A percentile compares a stretch with the other conserved stretches of the same genome.
These are phyloP conservation scores for Melanotaenia trifasciata DNA, from an alignment of 2,797 vertebrate genomes.

Conservation along the genomic window DNA sequence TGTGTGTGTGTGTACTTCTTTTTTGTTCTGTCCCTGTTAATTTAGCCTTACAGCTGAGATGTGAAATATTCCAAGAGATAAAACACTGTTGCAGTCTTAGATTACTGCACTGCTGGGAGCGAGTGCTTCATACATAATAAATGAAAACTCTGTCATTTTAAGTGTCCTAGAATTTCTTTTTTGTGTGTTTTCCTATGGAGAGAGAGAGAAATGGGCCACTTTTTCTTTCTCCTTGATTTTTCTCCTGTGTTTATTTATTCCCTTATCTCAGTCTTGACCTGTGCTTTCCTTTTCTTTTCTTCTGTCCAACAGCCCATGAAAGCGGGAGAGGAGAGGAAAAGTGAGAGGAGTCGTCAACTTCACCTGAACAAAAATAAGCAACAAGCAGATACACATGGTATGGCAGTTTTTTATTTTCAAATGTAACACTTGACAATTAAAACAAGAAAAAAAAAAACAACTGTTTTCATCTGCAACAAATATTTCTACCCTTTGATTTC, in stretches of 20 bases:
- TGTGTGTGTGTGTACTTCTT: constrained; percentile 14
- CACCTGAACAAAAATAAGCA: constrained; percentile 75
- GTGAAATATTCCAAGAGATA: constrained; percentile 76
- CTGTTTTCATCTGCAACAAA: constrained; percentile 1
- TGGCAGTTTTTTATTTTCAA: constrained; percentile 26
- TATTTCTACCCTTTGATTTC: constrained; percentile 22
- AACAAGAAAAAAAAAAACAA: not conserved
- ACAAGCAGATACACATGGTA: constrained; percentile 78
- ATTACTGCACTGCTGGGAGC: constrained; percentile 65
- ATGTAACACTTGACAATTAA: not conserved
- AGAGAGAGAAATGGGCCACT: constrained; percentile 59
- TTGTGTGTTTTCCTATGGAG: constrained; percentile 35
- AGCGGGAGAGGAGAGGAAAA: constrained; percentile 71
- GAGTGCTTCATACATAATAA: constrained; percentile 78
- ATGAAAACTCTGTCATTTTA: constrained; percentile 72
- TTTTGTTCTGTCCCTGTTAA: constrained; percentile 59
- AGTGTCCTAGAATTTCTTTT: constrained; percentile 74
- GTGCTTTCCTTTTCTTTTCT: constrained; percentile 60
- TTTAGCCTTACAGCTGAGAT: constrained; percentile 68
- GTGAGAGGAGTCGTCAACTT: constrained; percentile 69
- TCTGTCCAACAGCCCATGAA: constrained; percentile 80
- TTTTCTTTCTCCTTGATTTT: constrained; percentile 28
- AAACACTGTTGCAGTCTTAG: constrained; percentile 71
- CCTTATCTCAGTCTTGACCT: constrained; percentile 61
- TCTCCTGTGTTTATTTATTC: constrained; percentile 57